Base-by-base conservation (phyloP, 2,113 vertebrate genomes). In the Caranx ignobilis region DNA sequence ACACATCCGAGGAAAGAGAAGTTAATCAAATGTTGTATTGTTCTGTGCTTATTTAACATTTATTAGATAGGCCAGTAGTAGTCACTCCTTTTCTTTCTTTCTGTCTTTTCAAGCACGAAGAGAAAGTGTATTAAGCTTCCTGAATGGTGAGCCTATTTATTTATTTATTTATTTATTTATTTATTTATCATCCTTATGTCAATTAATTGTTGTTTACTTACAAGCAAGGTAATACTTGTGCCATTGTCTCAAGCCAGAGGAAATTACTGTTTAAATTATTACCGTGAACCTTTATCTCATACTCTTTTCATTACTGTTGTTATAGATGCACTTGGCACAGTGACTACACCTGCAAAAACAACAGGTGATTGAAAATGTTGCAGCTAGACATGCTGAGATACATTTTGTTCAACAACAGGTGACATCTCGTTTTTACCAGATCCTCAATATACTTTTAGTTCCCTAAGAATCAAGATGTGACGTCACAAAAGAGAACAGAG, bases 61-160 rank as follows among this genome's bases (percentile, higher is more conserved):
- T 34, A 39, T 39, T 60, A 4, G 57, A 71, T 7, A 43, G 3
- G n/a, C 11, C 11, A 26, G 2, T 3, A 1, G 13, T 5, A 0
- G 60, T 71, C 16, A 86, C n/a, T 47, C 3, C 1, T 32, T 9
- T 35, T 72, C 8, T 11, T n/a, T 61, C 3, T 41, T 62, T 68
- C 12, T 76, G 34, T 61, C 18, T 39, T 81, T 61, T 75, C 2
- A 50, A 93, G 89, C 37, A 21, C 64, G 2, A 37, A 88, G 77
- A 87, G 74, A 85, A 79, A 83, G 88, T 54, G 82, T 91, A 21
- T 26, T 92, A 48, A 88, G 18, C 47, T 90, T 93, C 50, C 69
- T 92, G 21, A 84, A 83, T 37, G 92, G 91, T 94, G 69, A 81
- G 82, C 63, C 52, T 19, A 19, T 13, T 80, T 4, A 34, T 39